phyloP scores from a whole-genome alignment of 2,113 vertebrate species.

The Nestor notabilis region DNA sequence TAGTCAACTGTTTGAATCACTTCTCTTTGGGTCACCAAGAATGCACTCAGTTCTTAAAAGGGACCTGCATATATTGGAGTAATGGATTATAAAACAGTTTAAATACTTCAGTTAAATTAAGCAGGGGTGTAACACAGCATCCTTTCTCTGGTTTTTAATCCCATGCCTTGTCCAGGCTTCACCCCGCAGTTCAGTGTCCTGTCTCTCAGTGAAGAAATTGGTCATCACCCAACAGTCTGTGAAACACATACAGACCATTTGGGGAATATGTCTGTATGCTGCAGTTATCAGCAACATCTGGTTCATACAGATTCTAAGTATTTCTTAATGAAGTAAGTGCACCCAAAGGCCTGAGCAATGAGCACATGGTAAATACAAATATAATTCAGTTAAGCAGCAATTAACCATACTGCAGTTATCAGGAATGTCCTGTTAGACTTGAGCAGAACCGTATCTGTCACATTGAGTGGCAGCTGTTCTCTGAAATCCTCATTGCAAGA shows the following conservation, averaged over 20 bases:
- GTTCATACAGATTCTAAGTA: background rate
- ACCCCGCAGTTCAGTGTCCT: background rate
- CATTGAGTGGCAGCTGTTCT: background rate
- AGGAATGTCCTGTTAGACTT: slow-evolving; percentile 33
- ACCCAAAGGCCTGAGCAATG: slow-evolving; percentile 48
- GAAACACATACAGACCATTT: background rate
- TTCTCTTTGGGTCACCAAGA: background rate
- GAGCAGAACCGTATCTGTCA: background rate
- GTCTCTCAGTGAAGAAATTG: background rate
- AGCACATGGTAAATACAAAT: slow-evolving; percentile 49
- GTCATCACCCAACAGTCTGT: background rate
- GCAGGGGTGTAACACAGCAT: background rate
- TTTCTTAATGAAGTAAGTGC: slow-evolving; percentile 48
- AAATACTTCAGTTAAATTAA: background rate
- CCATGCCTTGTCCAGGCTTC: background rate
- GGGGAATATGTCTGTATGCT: background rate
- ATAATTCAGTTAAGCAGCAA: slow-evolving; percentile 40
- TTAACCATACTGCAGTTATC: slow-evolving; percentile 23
- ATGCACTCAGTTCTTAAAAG: background rate
- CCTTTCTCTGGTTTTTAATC: background rate
- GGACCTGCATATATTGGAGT: background rate
- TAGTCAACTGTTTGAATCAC: background rate
- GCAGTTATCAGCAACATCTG: slow-evolving; percentile 53
- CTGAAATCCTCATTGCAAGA: background rate
- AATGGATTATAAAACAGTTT: background rate